A percentile compares a stretch with the other conserved stretches of the same genome.
These are phyloP conservation scores for Pachyseris speciosa DNA, from an alignment of 64 coral and sea anemone genomes.

Conservation along the genomic window DNA sequence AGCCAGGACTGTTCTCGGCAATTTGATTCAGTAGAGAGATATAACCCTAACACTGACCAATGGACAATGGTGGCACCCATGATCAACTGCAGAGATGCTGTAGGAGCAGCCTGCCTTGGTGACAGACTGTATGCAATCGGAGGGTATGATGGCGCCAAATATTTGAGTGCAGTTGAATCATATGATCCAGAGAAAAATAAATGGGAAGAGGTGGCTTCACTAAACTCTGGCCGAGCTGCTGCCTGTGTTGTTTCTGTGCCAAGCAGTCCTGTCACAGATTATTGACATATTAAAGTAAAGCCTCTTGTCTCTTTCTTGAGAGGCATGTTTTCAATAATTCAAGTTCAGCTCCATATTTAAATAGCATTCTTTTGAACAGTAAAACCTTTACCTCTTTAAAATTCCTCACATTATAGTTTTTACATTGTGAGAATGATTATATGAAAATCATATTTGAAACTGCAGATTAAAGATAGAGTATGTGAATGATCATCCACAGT, in stretches of 20 bases:
- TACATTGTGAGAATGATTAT: too few relatives aligned
- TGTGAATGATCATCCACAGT: too few relatives aligned
- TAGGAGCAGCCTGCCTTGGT: slow-evolving; percentile 92
- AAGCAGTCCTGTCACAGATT: neutral
- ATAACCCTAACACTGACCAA: slow-evolving; percentile 97
- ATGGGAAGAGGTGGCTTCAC: slow-evolving; percentile 88
- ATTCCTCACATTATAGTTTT: too few relatives aligned
- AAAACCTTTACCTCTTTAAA: too few relatives aligned
- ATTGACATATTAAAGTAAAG: neutral
- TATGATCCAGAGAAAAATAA: slow-evolving; percentile 97
- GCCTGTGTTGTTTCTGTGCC: slow-evolving; percentile 95
- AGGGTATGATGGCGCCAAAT: slow-evolving; percentile 91
- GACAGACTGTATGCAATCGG: slow-evolving; percentile 96
- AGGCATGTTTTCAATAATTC: too few relatives aligned
- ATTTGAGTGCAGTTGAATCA: slow-evolving; percentile 95
- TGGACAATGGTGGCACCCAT: slow-evolving; percentile 98
- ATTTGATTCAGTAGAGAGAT: slow-evolving; percentile 98
- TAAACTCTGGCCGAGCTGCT: slow-evolving; percentile 93
- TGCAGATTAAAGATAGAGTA: too few relatives aligned
- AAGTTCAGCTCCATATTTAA: too few relatives aligned
- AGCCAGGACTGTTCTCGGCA: slow-evolving; percentile 97
- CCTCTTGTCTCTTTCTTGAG: too few relatives aligned
- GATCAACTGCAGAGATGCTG: slow-evolving; percentile 98
- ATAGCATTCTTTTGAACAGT: too few relatives aligned
- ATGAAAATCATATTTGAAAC: too few relatives aligned